Evolutionary conservation across 2,888 invertebrate genomes (phyloP), one percentile per base, ranked within the genome.

Genomic region (Zygogramma bicolorata): DNA sequence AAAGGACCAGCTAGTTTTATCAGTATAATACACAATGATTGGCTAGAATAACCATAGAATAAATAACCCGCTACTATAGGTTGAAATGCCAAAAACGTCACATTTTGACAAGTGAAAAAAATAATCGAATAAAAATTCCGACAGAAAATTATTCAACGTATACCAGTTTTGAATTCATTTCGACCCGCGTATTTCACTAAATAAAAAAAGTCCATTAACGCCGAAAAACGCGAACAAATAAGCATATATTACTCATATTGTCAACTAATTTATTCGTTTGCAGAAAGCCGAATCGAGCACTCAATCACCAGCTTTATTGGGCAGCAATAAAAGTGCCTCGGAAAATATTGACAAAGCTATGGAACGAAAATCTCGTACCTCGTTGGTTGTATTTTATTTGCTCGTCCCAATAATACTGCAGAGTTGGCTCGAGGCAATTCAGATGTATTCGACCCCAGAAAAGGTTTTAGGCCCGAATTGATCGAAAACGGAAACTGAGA

Each of bases 271-370:
- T 27, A 25, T 53, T 53, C 27, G 25, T 53, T 25, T 53, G 53
- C 53, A 27, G 25, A 53, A 53, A 53, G 53, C 53, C 53, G 25
- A 53, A 53, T 25, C 25, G 27, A 13, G n/a, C 25, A 25, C 27
- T 53, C 53, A 53, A 53, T 53, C 53, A 53, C 10, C 27, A 53
- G n/a, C 27, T 53, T 53, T 53, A 53, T 53, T 53, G 25, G 25
- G 25, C 53, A n/a, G 25, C 27, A 25, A 53, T 25, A 53, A 53
- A 53, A 53, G 34, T 65, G 60, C 59, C 65, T 65, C 65, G 53
- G 59, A 70, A 70, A 70, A 70, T 65, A 46, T 70, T 70, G 65
- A 70, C 70, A 70, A 60, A 60, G 65, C 53, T 40, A 38, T 15
- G 60, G 59, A 46, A 70, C 65, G 70, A 53, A 60, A 65, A 65